phyloP scores from a whole-genome alignment of 2,888 invertebrate genomes.

The Alitta virens region DNA sequence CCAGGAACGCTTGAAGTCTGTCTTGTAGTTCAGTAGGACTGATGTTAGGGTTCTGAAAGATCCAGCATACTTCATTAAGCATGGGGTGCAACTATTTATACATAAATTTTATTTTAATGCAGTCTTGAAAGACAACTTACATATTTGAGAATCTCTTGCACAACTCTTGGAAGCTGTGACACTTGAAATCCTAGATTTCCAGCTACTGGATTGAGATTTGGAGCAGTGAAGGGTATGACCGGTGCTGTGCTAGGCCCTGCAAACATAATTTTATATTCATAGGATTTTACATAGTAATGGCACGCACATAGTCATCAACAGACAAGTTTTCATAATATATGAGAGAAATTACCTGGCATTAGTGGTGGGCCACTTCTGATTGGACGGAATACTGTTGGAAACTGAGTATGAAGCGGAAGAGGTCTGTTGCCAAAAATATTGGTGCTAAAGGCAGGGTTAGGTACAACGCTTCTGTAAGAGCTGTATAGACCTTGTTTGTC shows the following conservation, averaged over 20 bases:
- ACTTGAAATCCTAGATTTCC: conserved; percentile 20
- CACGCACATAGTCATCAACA: no score
- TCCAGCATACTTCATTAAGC: neutral
- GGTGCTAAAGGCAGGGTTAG: neutral
- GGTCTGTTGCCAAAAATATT: neutral
- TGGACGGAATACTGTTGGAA: neutral
- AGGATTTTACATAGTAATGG: no score
- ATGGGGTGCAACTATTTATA: no score
- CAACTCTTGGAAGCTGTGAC: conserved; percentile 28
- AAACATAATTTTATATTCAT: no score
- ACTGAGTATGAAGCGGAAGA: neutral
- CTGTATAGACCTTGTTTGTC: conserved; percentile 62
- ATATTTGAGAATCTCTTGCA: conserved; percentile 32
- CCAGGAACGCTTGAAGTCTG: conserved; percentile 29
- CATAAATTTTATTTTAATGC: no score
- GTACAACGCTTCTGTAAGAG: neutral
- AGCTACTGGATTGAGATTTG: neutral
- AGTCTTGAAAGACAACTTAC: conserved; percentile 18
- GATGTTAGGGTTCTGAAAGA: conserved; percentile 28
- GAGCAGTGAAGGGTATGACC: neutral
- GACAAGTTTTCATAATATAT: no score
- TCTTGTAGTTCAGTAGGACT: conserved; percentile 23
- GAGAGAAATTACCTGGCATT: neutral
- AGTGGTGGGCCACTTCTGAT: neutral
- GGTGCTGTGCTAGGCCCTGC: no score